Evolutionary conservation across 1,140 invertebrate genomes (phyloP).

Genomic region (Aphaenogaster ashmeadi): DNA sequence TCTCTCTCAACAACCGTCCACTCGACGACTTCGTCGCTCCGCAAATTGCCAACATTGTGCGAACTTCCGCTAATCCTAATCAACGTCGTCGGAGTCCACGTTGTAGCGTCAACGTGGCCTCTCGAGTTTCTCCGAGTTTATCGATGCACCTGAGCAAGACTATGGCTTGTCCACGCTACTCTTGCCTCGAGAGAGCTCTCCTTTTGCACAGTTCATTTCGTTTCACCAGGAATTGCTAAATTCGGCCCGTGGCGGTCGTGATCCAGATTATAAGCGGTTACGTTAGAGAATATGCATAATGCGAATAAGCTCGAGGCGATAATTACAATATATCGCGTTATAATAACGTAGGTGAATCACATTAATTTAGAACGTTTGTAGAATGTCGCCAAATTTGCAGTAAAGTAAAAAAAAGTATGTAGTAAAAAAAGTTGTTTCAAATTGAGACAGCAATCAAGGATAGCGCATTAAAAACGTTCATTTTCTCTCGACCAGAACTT

Average conservation of each 20-base stretch:
- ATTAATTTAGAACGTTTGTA: conserved; percentile 5
- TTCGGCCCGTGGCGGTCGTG: conserved; percentile 11
- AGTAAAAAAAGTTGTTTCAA: neutral
- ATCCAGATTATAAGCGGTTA: conserved; percentile 47
- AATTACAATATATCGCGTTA: conserved; percentile 80
- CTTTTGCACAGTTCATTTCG: conserved; percentile 34
- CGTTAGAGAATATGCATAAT: conserved; percentile 47
- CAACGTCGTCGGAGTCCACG: conserved; percentile 56
- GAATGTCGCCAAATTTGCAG: neutral
- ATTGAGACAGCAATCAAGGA: neutral
- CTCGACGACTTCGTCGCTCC: conserved; percentile 54
- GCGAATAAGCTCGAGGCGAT: conserved; percentile 65
- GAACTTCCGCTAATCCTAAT: conserved; percentile 66
- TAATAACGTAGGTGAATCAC: conserved; percentile 69
- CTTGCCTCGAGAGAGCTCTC: conserved; percentile 43
- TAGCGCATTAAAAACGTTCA: neutral
- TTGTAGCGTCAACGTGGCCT: conserved; percentile 57
- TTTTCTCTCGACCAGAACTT: neutral
- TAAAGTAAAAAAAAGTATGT: neutral
- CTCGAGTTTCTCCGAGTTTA: conserved; percentile 63
- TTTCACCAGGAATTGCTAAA: conserved; percentile 41
- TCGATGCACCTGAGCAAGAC: conserved; percentile 57
- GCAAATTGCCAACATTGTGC: conserved; percentile 63
- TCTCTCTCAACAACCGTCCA: conserved; percentile 62
- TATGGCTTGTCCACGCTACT: conserved; percentile 43